Conservation (phyloP, 2,113 vertebrate genomes). For the Campylomormyrus tamandua region DNA sequence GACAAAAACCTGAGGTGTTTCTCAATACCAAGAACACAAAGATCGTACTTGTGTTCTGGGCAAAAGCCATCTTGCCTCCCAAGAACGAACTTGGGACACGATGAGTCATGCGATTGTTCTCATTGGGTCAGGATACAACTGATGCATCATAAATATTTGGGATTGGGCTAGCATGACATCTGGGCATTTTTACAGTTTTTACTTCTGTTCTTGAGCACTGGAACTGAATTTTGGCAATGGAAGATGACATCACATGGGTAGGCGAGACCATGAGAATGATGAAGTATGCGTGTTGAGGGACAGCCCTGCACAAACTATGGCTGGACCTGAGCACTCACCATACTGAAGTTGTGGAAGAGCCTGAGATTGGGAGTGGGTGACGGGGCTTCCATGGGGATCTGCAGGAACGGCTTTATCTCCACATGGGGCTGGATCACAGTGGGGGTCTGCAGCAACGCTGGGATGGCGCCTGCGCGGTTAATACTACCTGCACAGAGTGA, state of each 20-base stretch:
- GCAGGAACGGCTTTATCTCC: constrained; percentile 61
- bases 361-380: constrained; percentile 45
- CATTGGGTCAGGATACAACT: not conserved
- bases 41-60: not conserved
- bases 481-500: constrained; percentile 48
- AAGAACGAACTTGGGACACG: not conserved
- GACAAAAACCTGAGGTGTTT: not conserved
- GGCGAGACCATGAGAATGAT: not conserved
- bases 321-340: constrained; percentile 41
- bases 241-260: not conserved
- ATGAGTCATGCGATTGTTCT: not conserved
- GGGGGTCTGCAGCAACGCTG: constrained; percentile 60
- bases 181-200: not conserved
- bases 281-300: not conserved
- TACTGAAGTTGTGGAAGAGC: constrained; percentile 60
- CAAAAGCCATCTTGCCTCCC: not conserved
- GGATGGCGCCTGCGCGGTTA: constrained; percentile 55
- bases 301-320: not conserved
- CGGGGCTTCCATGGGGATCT: constrained; percentile 55
- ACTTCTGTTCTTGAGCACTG: not conserved
- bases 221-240: not conserved
- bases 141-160: not conserved
- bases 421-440: constrained; percentile 45
- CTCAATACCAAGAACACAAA: not conserved
- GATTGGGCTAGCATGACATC: not conserved